These are phyloP conservation scores for Chorisops tibialis DNA, from an alignment of 2,888 invertebrate species.

Conservation along the genomic window DNA sequence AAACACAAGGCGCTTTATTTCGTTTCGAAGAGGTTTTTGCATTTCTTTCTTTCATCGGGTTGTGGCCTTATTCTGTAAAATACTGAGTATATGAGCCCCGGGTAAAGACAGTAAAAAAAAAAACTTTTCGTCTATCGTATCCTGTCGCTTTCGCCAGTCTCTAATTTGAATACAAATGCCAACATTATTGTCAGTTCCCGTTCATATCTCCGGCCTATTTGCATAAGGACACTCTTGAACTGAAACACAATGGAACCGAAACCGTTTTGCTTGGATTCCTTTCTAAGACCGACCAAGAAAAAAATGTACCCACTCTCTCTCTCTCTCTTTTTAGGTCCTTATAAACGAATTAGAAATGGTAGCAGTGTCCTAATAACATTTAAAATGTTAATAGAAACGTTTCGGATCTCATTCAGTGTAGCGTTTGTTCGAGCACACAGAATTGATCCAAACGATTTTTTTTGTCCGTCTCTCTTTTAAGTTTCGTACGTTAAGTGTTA, in stretches of 20 bases:
- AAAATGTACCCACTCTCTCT: neutral
- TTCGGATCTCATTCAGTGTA: neutral
- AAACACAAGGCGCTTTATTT: neutral
- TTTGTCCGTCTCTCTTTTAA: too few species aligned
- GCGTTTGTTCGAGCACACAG: neutral
- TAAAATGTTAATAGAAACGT: conserved; percentile 28
- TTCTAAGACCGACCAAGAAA: conserved; percentile 13
- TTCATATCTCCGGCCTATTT: conserved; percentile 27
- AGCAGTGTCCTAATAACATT: conserved; percentile 28
- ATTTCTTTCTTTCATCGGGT: neutral
- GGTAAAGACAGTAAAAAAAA: neutral
- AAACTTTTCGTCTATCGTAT: neutral
- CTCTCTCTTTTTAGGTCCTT: conserved; percentile 18
- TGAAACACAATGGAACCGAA: conserved; percentile 18
- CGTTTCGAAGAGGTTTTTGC: neutral
- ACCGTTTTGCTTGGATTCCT: neutral
- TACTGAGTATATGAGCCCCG: neutral
- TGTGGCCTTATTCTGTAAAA: neutral
- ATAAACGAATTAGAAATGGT: conserved; percentile 31
- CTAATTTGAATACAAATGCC: conserved; percentile 32
- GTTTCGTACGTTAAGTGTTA: too few species aligned
- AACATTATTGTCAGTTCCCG: conserved; percentile 28
- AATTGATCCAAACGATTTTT: neutral
- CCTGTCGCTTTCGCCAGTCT: neutral
- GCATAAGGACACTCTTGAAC: conserved; percentile 23